phyloP scores from a whole-genome alignment of 2,797 vertebrate species.

The Cossypha caffra region DNA sequence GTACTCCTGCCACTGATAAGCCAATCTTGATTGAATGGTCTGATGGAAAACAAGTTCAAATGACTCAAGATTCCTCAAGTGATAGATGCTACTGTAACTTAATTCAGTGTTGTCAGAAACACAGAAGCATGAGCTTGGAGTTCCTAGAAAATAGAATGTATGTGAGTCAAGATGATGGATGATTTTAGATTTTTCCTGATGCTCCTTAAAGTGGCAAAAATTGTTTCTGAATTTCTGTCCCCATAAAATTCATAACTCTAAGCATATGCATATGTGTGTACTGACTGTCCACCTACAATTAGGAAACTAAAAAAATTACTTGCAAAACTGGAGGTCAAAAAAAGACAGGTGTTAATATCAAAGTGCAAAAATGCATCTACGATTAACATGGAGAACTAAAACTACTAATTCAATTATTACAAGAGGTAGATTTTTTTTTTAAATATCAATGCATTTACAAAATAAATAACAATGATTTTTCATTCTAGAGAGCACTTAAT shows the following conservation, averaged over 20 bases:
- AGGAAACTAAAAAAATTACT: not conserved
- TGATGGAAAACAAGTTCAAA: conserved; percentile 34
- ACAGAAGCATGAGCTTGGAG: not conserved
- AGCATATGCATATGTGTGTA: not conserved
- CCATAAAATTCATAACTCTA: not conserved
- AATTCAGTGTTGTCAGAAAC: conserved; percentile 8
- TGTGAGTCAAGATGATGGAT: not conserved
- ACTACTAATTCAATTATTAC: not conserved
- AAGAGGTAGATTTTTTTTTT: not conserved
- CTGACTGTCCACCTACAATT: not conserved
- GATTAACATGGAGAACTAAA: not conserved
- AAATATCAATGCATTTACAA: not conserved
- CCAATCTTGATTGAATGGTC: not conserved
- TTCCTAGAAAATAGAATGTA: not conserved
- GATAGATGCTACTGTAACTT: conserved; percentile 5
- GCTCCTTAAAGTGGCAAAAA: not conserved
- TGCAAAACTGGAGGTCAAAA: not conserved
- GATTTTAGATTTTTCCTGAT: not conserved
- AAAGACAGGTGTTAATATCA: not conserved
- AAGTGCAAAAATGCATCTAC: not conserved
- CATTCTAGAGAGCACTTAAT: not conserved
- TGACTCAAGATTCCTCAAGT: conserved; percentile 17
- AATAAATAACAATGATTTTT: not conserved
- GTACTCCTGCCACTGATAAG: not conserved
- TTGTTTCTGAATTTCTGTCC: not conserved